phyloP scores from a whole-genome alignment of 2,888 invertebrate species.

The Pristionchus arcanus region DNA sequence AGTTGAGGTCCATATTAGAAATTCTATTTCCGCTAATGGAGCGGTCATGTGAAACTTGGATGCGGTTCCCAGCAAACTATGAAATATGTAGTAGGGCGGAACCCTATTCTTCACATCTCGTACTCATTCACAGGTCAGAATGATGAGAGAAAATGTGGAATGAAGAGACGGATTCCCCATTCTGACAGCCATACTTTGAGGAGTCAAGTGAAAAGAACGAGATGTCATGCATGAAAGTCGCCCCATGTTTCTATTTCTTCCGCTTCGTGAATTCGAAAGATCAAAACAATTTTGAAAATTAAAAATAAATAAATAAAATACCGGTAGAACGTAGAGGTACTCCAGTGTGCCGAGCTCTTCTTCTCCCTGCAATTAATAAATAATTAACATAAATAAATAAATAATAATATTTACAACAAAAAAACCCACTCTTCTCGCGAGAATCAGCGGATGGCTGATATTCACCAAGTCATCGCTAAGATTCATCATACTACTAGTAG shows the following conservation, averaged over 20 bases:
- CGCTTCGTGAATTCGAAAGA: slow-evolving; percentile 52
- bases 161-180: too few species aligned
- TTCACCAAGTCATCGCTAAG: background rate
- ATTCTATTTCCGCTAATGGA: slow-evolving; percentile 21
- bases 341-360: slow-evolving; percentile 61
- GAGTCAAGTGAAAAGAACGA: background rate
- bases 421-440: background rate
- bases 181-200: too few species aligned
- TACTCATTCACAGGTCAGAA: too few species aligned
- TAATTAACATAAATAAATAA: slow-evolving; percentile 14
- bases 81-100: background rate
- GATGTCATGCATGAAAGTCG: background rate
- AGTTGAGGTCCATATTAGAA: background rate
- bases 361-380: slow-evolving; percentile 55
- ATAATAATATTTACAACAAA: slow-evolving; percentile 14
- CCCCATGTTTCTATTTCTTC: background rate
- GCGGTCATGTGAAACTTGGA: background rate
- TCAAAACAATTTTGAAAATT: slow-evolving; percentile 62
- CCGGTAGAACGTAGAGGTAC: slow-evolving; percentile 71
- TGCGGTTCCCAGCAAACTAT: background rate
- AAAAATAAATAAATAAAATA: slow-evolving; percentile 6
- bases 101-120: too few species aligned
- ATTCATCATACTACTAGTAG: slow-evolving; percentile 26
- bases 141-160: too few species aligned
- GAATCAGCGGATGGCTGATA: background rate